Percentiles rank a stretch among this genome's conserved stretches.
Evolutionary conservation across 2,113 vertebrate genomes (phyloP).

Genomic region (Forbesichthys agassizii): DNA sequence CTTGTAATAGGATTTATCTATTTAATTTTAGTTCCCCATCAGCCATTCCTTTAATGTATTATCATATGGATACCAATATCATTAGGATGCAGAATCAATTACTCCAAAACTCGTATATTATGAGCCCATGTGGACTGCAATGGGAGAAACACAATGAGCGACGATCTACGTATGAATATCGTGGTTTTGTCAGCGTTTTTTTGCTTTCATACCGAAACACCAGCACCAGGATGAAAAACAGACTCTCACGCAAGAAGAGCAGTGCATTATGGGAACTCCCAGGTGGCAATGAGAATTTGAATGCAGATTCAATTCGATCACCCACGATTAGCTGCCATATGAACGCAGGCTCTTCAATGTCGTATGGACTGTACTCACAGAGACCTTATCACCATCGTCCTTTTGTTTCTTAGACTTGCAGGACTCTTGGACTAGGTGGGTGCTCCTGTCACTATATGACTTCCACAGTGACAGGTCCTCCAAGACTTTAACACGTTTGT

Average conservation of each 20-base stretch:
- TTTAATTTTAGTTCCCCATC: constrained; percentile 40
- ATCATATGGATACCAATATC: constrained; percentile 30
- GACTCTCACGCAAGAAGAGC: constrained; percentile 67
- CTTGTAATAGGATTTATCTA: constrained; percentile 32
- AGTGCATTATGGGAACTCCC: constrained; percentile 69
- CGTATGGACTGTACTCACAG: constrained; percentile 41
- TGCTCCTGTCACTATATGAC: constrained; percentile 59
- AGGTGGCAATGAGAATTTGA: constrained; percentile 22
- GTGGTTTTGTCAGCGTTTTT: constrained; percentile 48
- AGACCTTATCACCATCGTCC: constrained; percentile 58
- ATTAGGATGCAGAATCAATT: constrained; percentile 28
- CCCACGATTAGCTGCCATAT: constrained; percentile 44
- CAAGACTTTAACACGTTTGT: constrained; percentile 70
- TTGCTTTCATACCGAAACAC: constrained; percentile 55
- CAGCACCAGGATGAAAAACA: constrained; percentile 61
- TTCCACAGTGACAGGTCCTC: constrained; percentile 61
- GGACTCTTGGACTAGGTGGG: constrained; percentile 62
- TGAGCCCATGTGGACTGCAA: constrained; percentile 61
- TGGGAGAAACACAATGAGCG: constrained; percentile 63
- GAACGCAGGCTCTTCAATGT: constrained; percentile 70
- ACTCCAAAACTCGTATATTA: constrained; percentile 42
- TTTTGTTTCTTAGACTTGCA: constrained; percentile 73
- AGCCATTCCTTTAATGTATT: constrained; percentile 34
- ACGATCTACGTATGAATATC: constrained; percentile 45
- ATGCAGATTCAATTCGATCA: background rate